Base-by-base conservation (phyloP, 2,888 invertebrate species). In the Belgica antarctica region DNA sequence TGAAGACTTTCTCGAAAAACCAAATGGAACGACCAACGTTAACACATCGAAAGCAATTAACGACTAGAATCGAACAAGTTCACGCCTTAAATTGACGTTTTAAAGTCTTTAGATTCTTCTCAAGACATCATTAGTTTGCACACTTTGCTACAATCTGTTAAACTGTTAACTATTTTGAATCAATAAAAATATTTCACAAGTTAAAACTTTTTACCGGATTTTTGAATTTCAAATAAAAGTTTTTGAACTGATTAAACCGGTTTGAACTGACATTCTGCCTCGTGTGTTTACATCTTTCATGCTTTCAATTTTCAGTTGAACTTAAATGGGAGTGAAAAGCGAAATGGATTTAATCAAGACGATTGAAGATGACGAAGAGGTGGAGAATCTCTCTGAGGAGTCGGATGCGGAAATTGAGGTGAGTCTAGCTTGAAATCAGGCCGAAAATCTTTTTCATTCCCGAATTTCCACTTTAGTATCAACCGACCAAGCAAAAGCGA, bases 401-500 rank as follows among this genome's bases (percentile, higher is more conserved):
- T 92, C 92, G 0, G 91, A 92, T 75, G 86, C 84, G 71, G 92
- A 92, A 84, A 81, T 89, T 24, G 90, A 91, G 79, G 92, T 92
- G 79, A 77, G 79, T 28, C n/a, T n/a, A 12, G 34, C 5, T 31
- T 31, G 22, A 57, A 41, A 52, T 10, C n/a, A 28, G 8, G 2
- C 36, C 59, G 22, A 70, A 52, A 52, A 34, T 70, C 36, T 66
- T 70, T 8, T n/a, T 34, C 36, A 24, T 62, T 34, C 41, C 22
- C 17, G 22, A 22, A 2, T 19, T 17, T 52, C 22, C 17, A 2
- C 57, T 80, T 83, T 72, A 93, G 92, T 89, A 89, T 79, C 93
- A 94, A 82, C 93, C 93, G 36, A 87, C 89, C 0, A 90, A 89
- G 77, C 85, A 87, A 74, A 89, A 89, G 74, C 84, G 85, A 36